phyloP scores from a whole-genome alignment of 2,888 invertebrate genomes.

The Neocrepidodera transversa region DNA sequence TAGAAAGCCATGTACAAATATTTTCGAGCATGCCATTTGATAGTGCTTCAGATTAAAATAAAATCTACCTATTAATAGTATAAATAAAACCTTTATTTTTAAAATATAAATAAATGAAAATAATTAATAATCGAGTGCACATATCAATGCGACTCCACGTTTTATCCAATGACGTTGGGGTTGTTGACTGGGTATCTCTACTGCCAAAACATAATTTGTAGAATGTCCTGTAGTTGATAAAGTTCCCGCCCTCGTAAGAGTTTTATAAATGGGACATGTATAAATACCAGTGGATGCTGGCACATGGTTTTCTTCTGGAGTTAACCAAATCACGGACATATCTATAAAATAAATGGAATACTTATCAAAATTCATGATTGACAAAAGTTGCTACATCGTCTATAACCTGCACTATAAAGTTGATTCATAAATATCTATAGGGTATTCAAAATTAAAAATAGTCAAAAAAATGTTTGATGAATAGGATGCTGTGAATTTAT shows the following conservation, averaged over 20 bases:
- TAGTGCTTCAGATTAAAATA: too few species aligned
- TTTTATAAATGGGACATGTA: constrained; percentile 72
- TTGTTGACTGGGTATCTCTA: constrained; percentile 66
- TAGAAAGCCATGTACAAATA: too few species aligned
- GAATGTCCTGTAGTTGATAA: constrained; percentile 75
- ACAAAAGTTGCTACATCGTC: too few species aligned
- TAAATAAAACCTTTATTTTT: constrained; percentile 11
- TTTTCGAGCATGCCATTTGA: too few species aligned
- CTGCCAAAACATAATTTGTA: constrained; percentile 71
- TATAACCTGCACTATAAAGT: too few species aligned
- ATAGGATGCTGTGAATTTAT: too few species aligned
- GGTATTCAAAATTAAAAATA: too few species aligned
- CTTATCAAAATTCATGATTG: too few species aligned
- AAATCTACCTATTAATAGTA: neutral
- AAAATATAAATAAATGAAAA: neutral
- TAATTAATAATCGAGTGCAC: constrained; percentile 63
- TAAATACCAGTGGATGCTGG: constrained; percentile 63
- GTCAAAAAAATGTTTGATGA: too few species aligned
- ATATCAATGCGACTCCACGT: constrained; percentile 67
- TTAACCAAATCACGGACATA: constrained; percentile 74
- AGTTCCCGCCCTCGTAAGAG: constrained; percentile 68
- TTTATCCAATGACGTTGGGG: constrained; percentile 69
- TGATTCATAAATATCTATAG: too few species aligned
- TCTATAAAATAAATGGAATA: constrained; percentile 63
- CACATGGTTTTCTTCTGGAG: constrained; percentile 72